Evolutionary conservation across 2,113 vertebrate species (phyloP).

Genomic region (Cavia aperea): DNA sequence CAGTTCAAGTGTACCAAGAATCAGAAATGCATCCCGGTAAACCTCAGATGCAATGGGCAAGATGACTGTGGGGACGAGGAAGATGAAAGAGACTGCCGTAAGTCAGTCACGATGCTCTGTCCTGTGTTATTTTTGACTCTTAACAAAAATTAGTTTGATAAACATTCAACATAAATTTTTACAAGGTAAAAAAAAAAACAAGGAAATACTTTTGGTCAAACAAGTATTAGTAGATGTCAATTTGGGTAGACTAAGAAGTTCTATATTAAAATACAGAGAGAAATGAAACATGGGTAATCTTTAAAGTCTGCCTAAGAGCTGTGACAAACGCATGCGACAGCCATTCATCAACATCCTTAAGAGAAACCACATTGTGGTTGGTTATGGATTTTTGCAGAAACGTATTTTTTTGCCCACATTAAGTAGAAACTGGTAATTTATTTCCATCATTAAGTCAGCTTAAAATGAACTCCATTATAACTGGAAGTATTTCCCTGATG

Average conservation of each 20-base stretch:
- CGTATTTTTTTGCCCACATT: neutral
- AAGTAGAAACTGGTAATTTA: neutral
- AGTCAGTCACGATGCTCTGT: constrained; percentile 68
- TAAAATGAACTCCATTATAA: neutral
- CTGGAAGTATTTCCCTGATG: neutral
- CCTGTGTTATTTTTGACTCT: neutral
- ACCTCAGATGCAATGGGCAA: constrained; percentile 96
- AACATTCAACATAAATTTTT: neutral
- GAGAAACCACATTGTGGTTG: neutral
- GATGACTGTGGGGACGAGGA: constrained; percentile 96
- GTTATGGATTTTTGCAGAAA: neutral
- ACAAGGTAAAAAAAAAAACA: neutral
- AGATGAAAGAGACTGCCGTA: constrained; percentile 96
- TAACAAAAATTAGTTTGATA: neutral
- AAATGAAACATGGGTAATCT: neutral
- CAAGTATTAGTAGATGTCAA: neutral
- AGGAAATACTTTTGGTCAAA: neutral
- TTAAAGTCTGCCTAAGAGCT: neutral
- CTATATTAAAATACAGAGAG: neutral
- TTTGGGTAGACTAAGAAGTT: neutral
- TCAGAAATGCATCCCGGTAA: constrained; percentile 95
- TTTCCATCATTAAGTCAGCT: neutral
- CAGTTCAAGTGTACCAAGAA: constrained; percentile 96
- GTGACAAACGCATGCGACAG: neutral
- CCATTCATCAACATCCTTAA: neutral